Evolutionary conservation across 1,140 invertebrate species (phyloP).

Genomic region (Lepidurus couesii): DNA sequence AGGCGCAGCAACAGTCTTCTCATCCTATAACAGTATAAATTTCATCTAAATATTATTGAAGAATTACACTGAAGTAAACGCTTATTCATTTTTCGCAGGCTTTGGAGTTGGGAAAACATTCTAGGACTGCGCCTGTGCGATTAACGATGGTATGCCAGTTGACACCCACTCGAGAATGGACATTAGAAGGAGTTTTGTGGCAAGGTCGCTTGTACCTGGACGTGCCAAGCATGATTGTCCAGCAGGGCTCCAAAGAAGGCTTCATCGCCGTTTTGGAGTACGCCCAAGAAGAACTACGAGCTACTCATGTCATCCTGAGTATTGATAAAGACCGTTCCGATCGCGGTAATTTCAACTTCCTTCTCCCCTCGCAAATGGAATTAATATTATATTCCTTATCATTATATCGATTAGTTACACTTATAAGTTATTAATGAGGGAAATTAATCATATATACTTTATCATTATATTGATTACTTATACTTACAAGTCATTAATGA

Average conservation of each 20-base stretch:
- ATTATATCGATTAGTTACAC: no score
- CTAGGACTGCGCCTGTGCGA: conserved; percentile 49
- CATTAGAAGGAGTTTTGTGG: conserved; percentile 77
- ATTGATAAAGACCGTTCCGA: conserved; percentile 77
- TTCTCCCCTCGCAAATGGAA: not conserved
- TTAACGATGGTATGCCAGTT: conserved; percentile 70
- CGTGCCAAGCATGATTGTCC: conserved; percentile 71
- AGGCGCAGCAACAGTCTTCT: conserved; percentile 37
- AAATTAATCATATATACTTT: not conserved
- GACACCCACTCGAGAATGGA: conserved; percentile 64
- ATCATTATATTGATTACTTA: no score
- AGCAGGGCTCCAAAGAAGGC: conserved; percentile 84
- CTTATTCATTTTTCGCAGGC: conserved; percentile 5
- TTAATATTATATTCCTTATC: not conserved
- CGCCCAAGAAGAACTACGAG: conserved; percentile 85
- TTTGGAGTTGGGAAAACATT: conserved; percentile 42
- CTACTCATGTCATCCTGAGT: conserved; percentile 71
- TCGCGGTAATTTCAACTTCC: conserved; percentile 52
- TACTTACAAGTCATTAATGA: not conserved
- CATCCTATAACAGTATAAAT: conserved; percentile 44
- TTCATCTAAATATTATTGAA: not conserved
- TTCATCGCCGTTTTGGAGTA: conserved; percentile 91
- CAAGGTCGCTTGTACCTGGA: conserved; percentile 76
- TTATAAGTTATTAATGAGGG: not conserved
- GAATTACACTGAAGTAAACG: not conserved